Conservation (phyloP, 2,888 invertebrate species). For the Hetaerina titia region DNA sequence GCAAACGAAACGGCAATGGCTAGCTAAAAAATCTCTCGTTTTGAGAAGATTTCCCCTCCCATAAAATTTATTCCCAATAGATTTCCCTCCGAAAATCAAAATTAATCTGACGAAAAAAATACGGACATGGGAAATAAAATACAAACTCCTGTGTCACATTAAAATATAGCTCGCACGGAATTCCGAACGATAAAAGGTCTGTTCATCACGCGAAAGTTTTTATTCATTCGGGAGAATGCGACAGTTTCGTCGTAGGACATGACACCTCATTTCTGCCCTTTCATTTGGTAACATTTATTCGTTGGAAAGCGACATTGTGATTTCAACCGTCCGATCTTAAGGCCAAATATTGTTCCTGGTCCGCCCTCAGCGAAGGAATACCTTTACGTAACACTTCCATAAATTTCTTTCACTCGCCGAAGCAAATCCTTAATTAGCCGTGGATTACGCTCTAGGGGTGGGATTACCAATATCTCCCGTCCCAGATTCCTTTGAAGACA, state of each 20-base stretch:
- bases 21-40: no score
- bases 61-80: neutral
- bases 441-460: neutral
- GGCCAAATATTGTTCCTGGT: neutral
- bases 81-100: neutral
- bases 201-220: neutral
- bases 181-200: neutral
- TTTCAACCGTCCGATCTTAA: neutral
- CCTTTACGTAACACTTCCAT: neutral
- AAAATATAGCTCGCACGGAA: neutral
- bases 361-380: neutral
- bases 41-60: no score
- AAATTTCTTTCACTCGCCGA: neutral
- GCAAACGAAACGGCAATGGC: no score
- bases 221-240: neutral
- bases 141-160: neutral
- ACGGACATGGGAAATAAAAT: neutral
- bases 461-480: neutral
- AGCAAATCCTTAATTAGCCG: conserved; percentile 6
- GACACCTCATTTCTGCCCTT: neutral
- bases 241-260: neutral
- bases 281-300: neutral
- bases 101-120: neutral
- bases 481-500: neutral
- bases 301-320: neutral